phyloP scores from a whole-genome alignment of 2,888 invertebrate genomes.

The Scaptomyza reducta region DNA sequence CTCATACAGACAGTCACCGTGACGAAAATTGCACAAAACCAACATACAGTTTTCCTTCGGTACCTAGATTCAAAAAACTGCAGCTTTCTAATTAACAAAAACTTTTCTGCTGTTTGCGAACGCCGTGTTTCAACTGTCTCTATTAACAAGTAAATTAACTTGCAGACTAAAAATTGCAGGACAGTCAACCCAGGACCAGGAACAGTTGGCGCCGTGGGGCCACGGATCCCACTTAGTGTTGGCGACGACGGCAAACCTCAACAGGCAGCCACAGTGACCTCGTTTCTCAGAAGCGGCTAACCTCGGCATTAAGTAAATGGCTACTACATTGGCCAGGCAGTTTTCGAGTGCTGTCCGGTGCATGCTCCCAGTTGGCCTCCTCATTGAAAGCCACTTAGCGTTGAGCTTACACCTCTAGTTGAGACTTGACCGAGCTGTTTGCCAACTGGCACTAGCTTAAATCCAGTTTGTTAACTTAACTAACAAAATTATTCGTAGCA shows the following conservation, averaged over 20 bases:
- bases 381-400: constrained; percentile 45
- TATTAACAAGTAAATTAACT: constrained; percentile 75
- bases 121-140: constrained; percentile 46
- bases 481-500: constrained; percentile 8
- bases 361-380: constrained; percentile 6
- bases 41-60: too few relatives aligned
- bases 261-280: constrained; percentile 49
- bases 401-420: constrained; percentile 18
- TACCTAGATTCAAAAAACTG: constrained; percentile 44
- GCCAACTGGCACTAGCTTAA: constrained; percentile 19
- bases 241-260: constrained; percentile 38
- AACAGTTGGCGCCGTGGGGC: constrained; percentile 20
- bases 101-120: constrained; percentile 46
- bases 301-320: constrained; percentile 29
- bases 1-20: too few relatives aligned
- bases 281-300: constrained; percentile 22
- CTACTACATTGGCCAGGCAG: constrained; percentile 27
- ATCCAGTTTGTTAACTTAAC: neutral
- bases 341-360: constrained; percentile 26
- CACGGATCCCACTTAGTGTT: constrained; percentile 41
- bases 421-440: constrained; percentile 22
- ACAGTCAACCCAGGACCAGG: constrained; percentile 27
- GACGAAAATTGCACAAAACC: too few relatives aligned
- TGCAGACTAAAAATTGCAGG: constrained; percentile 56
- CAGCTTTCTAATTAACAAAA: constrained; percentile 67